Percentiles rank a stretch among this genome's conserved stretches.
phyloP scores from a whole-genome alignment of 2,113 vertebrate genomes.

The Sardina pilchardus region DNA sequence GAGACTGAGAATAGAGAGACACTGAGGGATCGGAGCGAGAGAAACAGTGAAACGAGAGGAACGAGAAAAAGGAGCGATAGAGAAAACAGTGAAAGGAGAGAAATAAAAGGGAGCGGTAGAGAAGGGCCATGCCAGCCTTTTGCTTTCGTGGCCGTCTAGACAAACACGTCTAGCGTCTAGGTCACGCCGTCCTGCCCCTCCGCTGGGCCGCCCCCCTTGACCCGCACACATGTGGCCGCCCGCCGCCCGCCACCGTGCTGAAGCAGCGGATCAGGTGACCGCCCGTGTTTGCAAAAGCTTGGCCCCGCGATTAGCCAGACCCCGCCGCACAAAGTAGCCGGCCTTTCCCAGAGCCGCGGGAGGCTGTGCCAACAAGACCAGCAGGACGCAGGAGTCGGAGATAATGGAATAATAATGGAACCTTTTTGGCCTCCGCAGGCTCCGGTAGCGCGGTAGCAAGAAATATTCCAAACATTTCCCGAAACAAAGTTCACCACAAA shows the following conservation, averaged over 20 bases:
- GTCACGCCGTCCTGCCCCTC: neutral
- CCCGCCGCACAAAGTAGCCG: neutral
- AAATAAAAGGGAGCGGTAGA: neutral
- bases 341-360: neutral
- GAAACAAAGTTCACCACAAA: no score
- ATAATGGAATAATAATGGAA: neutral
- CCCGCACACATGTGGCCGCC: neutral
- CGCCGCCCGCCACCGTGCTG: no score
- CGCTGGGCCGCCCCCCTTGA: neutral
- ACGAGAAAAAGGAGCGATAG: neutral
- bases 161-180: neutral
- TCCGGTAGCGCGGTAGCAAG: no score
- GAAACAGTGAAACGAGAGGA: neutral
- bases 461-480: no score
- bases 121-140: neutral
- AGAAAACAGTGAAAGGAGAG: neutral
- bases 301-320: neutral
- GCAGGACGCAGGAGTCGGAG: neutral
- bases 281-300: neutral
- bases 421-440: no score
- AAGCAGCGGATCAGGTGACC: neutral
- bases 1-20: no score
- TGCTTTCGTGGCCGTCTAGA: slow-evolving; percentile 1
- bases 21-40: no score
- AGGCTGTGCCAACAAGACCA: neutral